A percentile compares a stretch with the other conserved stretches of the same genome.
Evolutionary conservation across 2,888 invertebrate genomes (phyloP).

Genomic region (Mesorhabditis belari): DNA sequence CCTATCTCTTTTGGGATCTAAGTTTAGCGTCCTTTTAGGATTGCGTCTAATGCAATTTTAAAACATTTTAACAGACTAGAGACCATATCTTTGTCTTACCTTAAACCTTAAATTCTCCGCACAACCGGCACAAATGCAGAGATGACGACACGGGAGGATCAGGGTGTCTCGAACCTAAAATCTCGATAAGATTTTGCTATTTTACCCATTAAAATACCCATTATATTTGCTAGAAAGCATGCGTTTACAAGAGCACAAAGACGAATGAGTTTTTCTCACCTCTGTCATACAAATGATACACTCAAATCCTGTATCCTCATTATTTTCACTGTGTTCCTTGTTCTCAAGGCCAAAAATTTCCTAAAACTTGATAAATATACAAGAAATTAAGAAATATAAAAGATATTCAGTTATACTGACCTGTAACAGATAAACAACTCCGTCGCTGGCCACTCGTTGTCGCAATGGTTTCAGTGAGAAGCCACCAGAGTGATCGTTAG

Average conservation of each 20-base stretch:
- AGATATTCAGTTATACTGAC: conserved; percentile 2
- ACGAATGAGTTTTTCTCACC: too few species aligned
- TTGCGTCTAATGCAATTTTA: too few species aligned
- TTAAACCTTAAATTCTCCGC: conserved; percentile 92
- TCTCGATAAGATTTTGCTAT: not conserved
- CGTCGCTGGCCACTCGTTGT: conserved; percentile 94
- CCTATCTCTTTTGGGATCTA: too few species aligned
- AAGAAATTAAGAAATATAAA: not conserved
- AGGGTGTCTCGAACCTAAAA: conserved; percentile 74
- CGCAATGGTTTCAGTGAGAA: conserved; percentile 81
- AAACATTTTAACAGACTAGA: not conserved
- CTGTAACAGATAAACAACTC: conserved; percentile 87
- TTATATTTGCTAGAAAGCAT: not conserved
- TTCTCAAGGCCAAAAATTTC: conserved; percentile 99
- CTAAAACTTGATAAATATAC: too few species aligned
- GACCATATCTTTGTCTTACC: conserved; percentile 15
- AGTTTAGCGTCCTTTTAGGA: too few species aligned
- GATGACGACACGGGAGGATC: conserved; percentile 89
- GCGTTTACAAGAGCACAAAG: too few species aligned
- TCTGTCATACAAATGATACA: conserved; percentile 99
- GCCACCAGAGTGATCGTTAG: conserved; percentile 33
- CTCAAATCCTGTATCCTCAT: conserved; percentile 86
- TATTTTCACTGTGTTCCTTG: conserved; percentile 60
- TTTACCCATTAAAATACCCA: not conserved
- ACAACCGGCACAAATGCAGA: conserved; percentile 92